Evolutionary conservation across 1,140 invertebrate species (phyloP), one percentile per base, ranked within the genome.

Genomic region (Solenopsis invicta): DNA sequence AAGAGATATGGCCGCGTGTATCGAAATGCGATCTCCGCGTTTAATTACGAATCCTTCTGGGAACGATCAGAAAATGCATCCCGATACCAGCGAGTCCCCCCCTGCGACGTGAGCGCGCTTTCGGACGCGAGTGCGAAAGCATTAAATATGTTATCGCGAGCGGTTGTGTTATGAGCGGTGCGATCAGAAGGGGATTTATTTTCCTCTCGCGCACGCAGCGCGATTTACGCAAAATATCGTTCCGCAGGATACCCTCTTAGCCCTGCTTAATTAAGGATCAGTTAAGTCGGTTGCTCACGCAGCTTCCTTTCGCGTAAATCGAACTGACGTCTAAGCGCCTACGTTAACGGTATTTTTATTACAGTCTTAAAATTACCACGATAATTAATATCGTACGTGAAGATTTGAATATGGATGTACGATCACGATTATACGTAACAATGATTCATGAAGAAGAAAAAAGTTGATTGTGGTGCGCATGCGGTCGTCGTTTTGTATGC

Each of bases 31-130:
- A 92, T 92, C 91, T 91, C 86, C 61, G 64, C 86, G 91, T 89
- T 92, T 92, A 92, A 92, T 92, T 92, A 89, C 88, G 90, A 90
- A 92, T 90, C 91, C 90, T 92, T 92, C 91, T 90, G 90, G 90
- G 91, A 92, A 91, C 90, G 86, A 91, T 91, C 90, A 84, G 81
- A 87, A 88, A 84, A 75, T 13, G 59, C 29, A 75, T 74, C 21
- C 66, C 78, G 64, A 72, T 81, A 81, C 18, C 52, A 41, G 48
- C 45, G 21, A 24, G 41, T 41, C 78, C 66, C 52, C 18, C 18
- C 50, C 48, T 18, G 18, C 18, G 52, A 34, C 8, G 18, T 24
- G 6, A 78, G 61, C 29, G 48, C 52, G 18, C 67, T 61, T 74
- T 82, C 80, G 80, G 54, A 74, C 34, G 54, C 41, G 12, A 82